phyloP scores from a whole-genome alignment of 2,797 vertebrate species.

The Epinephelus coioides region DNA sequence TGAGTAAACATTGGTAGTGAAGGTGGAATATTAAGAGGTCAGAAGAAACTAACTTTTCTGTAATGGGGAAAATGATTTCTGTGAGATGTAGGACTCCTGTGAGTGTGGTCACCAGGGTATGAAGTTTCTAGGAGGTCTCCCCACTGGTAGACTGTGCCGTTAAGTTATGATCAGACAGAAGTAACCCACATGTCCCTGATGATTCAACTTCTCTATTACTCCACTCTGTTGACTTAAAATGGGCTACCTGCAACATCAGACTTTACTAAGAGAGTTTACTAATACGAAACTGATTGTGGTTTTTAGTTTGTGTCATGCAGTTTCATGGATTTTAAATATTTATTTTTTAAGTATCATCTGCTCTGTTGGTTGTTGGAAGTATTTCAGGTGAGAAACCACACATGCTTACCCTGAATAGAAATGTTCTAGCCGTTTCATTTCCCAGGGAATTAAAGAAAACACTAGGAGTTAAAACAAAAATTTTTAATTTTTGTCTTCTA shows the following conservation, averaged over 20 bases:
- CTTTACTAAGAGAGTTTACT: not conserved
- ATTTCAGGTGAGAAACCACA: not conserved
- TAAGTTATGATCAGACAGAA: slow-evolving; percentile 1
- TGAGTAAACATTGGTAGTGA: slow-evolving; percentile 13
- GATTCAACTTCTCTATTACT: not conserved
- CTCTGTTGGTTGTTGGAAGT: not conserved
- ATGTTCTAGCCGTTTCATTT: not conserved
- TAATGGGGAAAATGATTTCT: not conserved
- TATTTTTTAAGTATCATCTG: no score
- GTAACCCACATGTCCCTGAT: not conserved
- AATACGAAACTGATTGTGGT: no score
- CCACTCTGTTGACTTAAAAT: not conserved
- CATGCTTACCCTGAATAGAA: not conserved
- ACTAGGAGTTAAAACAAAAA: not conserved
- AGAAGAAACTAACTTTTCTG: slow-evolving; percentile 1
- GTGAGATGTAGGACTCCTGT: slow-evolving; percentile 7
- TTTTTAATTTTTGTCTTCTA: not conserved
- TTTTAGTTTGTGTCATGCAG: no score
- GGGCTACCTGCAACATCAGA: not conserved
- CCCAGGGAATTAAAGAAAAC: not conserved
- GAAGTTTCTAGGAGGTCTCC: slow-evolving; percentile 1
- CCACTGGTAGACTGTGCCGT: slow-evolving; percentile 7
- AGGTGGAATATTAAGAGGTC: slow-evolving; percentile 25
- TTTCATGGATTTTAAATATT: no score
- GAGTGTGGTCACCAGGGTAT: not conserved